Evolutionary conservation across 2,888 invertebrate genomes (phyloP).

Genomic region (Schizaphis graminum): DNA sequence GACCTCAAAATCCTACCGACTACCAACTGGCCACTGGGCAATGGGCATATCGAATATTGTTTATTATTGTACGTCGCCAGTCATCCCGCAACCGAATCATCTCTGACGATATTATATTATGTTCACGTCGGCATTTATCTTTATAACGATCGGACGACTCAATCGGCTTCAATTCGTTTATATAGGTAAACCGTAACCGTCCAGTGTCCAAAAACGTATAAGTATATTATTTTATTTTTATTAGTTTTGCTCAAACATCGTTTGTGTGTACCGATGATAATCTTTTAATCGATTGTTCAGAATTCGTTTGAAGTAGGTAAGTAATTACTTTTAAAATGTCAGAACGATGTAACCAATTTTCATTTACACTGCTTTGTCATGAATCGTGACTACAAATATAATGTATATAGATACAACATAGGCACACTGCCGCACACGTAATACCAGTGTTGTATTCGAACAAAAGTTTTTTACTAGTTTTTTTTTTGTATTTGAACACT

Average conservation of each 20-base stretch:
- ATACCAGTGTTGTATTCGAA: background rate
- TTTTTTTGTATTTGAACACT: background rate
- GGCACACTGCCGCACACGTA: background rate
- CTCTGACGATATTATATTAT: background rate
- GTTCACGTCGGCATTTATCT: conserved; percentile 13
- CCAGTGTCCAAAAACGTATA: background rate
- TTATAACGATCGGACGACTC: conserved; percentile 12
- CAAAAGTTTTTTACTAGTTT: background rate
- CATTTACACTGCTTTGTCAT: background rate
- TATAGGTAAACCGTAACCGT: conserved; percentile 5
- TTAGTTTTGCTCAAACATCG: background rate
- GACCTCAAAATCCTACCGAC: background rate
- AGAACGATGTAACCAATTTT: background rate
- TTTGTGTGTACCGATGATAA: background rate
- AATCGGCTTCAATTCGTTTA: background rate
- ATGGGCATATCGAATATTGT: background rate
- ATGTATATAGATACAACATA: background rate
- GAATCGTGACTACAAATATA: background rate
- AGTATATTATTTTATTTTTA: background rate
- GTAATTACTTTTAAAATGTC: background rate
- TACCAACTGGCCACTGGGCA: background rate
- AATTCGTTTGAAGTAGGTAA: background rate
- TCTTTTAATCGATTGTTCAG: conserved; percentile 1
- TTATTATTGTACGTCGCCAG: background rate
- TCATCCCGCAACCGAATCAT: background rate